A percentile compares a stretch with the other conserved stretches of the same genome.
phyloP scores from a whole-genome alignment of 2,888 invertebrate genomes.

The Tuberolachnus salignus region DNA sequence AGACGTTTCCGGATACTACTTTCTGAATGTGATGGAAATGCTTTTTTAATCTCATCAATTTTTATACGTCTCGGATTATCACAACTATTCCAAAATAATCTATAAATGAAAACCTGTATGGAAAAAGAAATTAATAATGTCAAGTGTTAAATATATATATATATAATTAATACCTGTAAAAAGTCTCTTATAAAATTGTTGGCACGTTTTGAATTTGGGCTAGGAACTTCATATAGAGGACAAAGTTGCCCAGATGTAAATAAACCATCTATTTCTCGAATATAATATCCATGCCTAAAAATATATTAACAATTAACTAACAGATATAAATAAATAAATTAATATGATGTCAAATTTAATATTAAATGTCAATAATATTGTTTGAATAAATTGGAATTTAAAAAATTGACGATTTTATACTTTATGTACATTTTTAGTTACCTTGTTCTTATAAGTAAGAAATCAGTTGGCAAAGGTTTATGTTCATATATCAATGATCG shows the following conservation, averaged over 20 bases:
- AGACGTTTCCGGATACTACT: conserved; percentile 95
- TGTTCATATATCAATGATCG: conserved; percentile 95
- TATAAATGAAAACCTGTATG: conserved; percentile 88
- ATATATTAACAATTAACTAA: conserved; percentile 29
- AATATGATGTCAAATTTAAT: not conserved
- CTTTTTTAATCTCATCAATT: conserved; percentile 98
- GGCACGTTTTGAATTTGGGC: conserved; percentile 97
- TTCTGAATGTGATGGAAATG: conserved; percentile 97
- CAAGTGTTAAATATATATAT: not conserved
- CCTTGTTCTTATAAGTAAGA: conserved; percentile 89
- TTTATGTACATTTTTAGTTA: conserved; percentile 61
- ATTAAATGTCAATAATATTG: not conserved
- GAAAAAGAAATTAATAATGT: not conserved
- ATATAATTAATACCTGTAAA: conserved; percentile 72
- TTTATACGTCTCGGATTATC: conserved; percentile 91
- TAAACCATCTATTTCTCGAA: conserved; percentile 86
- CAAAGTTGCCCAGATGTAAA: conserved; percentile 96
- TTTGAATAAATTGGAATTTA: too few species aligned
- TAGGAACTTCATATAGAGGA: conserved; percentile 97
- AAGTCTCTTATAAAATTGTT: conserved; percentile 98
- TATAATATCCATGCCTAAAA: conserved; percentile 79
- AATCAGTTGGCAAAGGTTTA: conserved; percentile 77
- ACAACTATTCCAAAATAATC: conserved; percentile 94
- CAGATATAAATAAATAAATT: not conserved
- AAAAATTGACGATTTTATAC: too few species aligned